Conservation (phyloP, 1,140 invertebrate species). For the Sinella curviseta region DNA sequence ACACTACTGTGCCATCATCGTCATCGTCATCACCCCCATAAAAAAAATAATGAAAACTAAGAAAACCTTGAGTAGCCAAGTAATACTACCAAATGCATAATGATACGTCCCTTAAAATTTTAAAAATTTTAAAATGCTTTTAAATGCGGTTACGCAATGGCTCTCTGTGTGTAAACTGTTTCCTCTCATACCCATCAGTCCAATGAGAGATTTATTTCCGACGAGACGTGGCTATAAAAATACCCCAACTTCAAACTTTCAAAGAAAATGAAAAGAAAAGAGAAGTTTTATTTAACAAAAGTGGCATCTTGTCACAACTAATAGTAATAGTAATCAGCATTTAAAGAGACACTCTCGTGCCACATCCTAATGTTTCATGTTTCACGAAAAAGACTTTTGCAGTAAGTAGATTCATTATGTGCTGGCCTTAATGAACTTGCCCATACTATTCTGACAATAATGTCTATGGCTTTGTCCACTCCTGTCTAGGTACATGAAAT, state of each 20-base stretch:
- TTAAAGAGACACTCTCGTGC: background rate
- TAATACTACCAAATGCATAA: too few species aligned
- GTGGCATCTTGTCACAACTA: background rate
- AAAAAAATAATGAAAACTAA: background rate
- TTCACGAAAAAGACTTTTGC: background rate
- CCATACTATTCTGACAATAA: too few species aligned
- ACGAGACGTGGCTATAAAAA: background rate
- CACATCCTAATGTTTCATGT: background rate
- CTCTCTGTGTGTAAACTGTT: background rate
- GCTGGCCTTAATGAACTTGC: conserved; percentile 14
- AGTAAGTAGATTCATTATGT: conserved; percentile 4
- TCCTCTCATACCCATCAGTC: background rate
- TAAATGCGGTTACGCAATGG: too few species aligned
- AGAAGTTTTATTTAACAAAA: conserved; percentile 18
- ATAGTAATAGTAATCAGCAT: background rate
- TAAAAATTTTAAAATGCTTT: too few species aligned
- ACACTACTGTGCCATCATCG: too few species aligned
- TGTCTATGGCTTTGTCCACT: too few species aligned
- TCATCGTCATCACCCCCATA: background rate
- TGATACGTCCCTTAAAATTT: too few species aligned
- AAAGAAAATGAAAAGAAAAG: too few species aligned
- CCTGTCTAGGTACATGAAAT: too few species aligned
- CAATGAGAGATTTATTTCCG: conserved; percentile 5
- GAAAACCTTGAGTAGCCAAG: background rate
- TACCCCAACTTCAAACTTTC: too few species aligned